Evolutionary conservation across 2,888 invertebrate species (phyloP), one percentile per base, ranked within the genome.

Genomic region (Acheta domesticus): DNA sequence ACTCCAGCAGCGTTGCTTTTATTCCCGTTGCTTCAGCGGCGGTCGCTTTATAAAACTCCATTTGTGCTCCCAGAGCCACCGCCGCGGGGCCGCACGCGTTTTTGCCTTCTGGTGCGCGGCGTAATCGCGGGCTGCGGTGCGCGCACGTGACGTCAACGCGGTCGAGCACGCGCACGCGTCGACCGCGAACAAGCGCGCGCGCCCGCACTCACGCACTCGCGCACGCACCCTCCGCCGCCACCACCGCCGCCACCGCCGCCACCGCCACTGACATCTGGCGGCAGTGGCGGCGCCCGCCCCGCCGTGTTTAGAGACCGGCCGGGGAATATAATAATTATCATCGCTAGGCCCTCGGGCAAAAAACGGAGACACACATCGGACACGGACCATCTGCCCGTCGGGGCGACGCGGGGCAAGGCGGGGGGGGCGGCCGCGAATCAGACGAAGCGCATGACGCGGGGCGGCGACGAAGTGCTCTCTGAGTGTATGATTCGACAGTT

Each of bases 311-410:
- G 62, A 62, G 62, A 62, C 62, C 62, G 62, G 62, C n/a, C 62
- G 62, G 62, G n/a, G 62, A 62, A 62, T 62, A 62, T 62, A 62
- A 62, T 62, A 62, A 62, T 62, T 62, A 62, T 62, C 62, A 62
- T 62, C 62, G 62, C 62, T 62, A 62, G 62, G 62, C n/a, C 62
- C 62, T 8, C 62, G n/a, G 62, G n/a, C 62, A 62, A 62, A 62
- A 62, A 62, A 62, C 62, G 62, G 62, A 62, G 62, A 62, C 62
- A 62, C 62, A 62, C 62, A 62, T 62, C 62, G 62, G 62, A 62
- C 62, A 62, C 62, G 62, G 62, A 11, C 62, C 62, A 62, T 62
- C 62, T 62, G 62, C 62, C 62, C 62, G 14, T 0, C 62, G n/a
- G 62, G 16, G 19, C 16, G 16, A 19, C 2, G 50, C 2, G 16